Conservation (phyloP, 2,888 invertebrate species). For the Mellilla xanthometata region DNA sequence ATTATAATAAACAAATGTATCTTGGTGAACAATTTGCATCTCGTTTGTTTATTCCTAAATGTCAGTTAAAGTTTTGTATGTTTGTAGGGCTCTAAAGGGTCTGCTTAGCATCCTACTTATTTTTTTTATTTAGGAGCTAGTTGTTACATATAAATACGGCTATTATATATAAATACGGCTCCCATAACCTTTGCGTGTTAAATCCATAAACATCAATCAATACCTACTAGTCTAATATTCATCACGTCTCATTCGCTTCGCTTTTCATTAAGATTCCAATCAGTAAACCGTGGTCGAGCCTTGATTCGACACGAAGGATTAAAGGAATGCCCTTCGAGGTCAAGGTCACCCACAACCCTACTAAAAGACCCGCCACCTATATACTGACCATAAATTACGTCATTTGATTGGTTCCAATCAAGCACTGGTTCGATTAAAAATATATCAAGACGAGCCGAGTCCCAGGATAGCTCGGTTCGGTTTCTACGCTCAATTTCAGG, state of each 20-base stretch:
- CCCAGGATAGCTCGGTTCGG: constrained; percentile 36
- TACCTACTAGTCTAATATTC: constrained; percentile 45
- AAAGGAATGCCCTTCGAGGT: constrained; percentile 40
- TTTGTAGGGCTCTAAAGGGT: too few species aligned
- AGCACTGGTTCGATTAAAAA: constrained; percentile 65
- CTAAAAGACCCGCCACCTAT: constrained; percentile 47
- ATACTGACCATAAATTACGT: constrained; percentile 67
- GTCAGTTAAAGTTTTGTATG: too few species aligned
- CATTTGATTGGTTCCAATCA: constrained; percentile 79
- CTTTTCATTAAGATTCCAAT: constrained; percentile 65
- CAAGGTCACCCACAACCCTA: constrained; percentile 36
- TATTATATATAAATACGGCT: neutral
- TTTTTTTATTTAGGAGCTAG: too few species aligned
- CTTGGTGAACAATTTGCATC: too few species aligned
- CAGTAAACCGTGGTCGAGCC: constrained; percentile 60
- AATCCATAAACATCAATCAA: constrained; percentile 25
- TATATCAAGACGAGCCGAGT: constrained; percentile 46
- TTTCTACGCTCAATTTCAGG: constrained; percentile 53
- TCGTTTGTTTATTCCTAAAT: too few species aligned
- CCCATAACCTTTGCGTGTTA: constrained; percentile 3
- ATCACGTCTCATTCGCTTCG: constrained; percentile 50
- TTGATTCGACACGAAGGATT: constrained; percentile 73
- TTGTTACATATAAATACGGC: too few species aligned
- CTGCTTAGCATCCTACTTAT: too few species aligned
- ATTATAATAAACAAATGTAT: too few species aligned